Evolutionary conservation across 2,113 vertebrate species (phyloP).

Genomic region (Zapornia atra): DNA sequence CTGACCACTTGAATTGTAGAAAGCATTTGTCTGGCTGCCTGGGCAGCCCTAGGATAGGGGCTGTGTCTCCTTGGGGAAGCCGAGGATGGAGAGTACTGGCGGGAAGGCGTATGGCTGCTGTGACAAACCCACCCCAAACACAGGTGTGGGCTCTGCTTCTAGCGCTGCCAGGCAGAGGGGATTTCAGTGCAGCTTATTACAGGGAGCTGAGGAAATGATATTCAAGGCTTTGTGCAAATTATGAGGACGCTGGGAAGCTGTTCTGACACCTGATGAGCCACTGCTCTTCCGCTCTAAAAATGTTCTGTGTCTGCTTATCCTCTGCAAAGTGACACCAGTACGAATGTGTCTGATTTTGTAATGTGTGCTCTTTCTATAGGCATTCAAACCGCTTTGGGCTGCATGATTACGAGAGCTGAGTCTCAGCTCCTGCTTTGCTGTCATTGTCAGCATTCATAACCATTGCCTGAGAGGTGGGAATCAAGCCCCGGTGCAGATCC

Average conservation of each 20-base stretch:
- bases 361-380: slow-evolving; percentile 5
- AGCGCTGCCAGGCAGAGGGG: background rate
- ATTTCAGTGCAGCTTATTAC: background rate
- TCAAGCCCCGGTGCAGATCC: background rate
- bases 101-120: background rate
- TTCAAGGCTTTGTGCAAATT: background rate
- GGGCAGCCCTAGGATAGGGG: background rate
- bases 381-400: background rate
- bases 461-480: background rate
- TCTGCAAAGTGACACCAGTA: background rate
- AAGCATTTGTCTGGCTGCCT: background rate
- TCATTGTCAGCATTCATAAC: background rate
- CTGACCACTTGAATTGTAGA: fast-evolving
- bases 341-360: slow-evolving; percentile 40
- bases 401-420: background rate
- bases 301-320: slow-evolving; percentile 27
- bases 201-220: background rate
- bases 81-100: background rate
- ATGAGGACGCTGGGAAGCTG: background rate
- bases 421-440: background rate
- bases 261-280: slow-evolving; percentile 4
- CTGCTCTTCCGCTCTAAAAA: slow-evolving; percentile 8
- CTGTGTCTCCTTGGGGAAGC: background rate
- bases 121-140: background rate
- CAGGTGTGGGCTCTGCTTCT: background rate